Evolutionary conservation across 1,140 invertebrate genomes (phyloP), one percentile per base, ranked within the genome.

Genomic region (Carposina sasakii): DNA sequence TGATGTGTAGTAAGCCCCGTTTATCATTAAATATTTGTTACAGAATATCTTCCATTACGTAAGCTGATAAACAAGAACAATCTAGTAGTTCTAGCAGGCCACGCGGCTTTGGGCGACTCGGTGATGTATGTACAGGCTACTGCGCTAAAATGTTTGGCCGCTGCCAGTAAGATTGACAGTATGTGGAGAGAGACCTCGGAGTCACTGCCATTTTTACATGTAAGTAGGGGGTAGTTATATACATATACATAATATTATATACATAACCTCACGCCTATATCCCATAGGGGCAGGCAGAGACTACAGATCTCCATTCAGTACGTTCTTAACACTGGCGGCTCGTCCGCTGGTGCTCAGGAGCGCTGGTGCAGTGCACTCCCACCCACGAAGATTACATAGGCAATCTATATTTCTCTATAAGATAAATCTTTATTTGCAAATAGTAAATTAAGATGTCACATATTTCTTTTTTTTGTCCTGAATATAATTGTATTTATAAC

Each of bases 21-120:
- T n/a, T n/a, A n/a, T n/a, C n/a, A n/a, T n/a, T n/a, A n/a, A n/a
- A n/a, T n/a, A n/a, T n/a, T n/a, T 24, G 8, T 58, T 57, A 37
- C 52, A 91, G 91, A 91, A 77, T 93, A 90, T 71, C 89, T 90
- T 26, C 88, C 90, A 15, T 91, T 91, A 62, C 91, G 91, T 75
- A 84, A 87, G 22, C 85, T 91, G 53, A 57, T 93, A 5, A 56
- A 89, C n/a, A 79, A 88, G 20, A 83, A 89, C 50, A 72, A 88
- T 45, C 86, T 93, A 24, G 76, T 89, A 6, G 72, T 86, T 51
- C 60, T 90, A 15, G 86, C 89, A 3, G 67, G 89, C 9, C 85
- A 87, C 47, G 81, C 91, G 56, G 87, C 86, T 0, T 76, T 87
- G 21, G 76, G 84, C 19, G 91, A 92, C 63, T 65, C 70, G 0